A percentile compares a stretch with the other conserved stretches of the same genome.
Conservation (phyloP, 1,140 invertebrate species). For the Delia radicum region DNA sequence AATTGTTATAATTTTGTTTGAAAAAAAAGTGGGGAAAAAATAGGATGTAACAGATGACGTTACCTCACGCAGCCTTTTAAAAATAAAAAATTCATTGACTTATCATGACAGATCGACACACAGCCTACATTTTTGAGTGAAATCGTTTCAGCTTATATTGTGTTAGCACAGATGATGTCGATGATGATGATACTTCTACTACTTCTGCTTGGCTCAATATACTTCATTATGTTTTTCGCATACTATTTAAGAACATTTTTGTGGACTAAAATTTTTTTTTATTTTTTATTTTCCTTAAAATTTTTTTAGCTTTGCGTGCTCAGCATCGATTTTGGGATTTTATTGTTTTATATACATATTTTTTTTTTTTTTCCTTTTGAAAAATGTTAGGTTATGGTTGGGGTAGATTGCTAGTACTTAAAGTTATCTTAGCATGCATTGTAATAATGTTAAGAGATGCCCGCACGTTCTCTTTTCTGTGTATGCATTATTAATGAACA, state of each 20-base stretch:
- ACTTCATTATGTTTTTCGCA: conserved; percentile 18
- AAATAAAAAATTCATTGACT: conserved; percentile 24
- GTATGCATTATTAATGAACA: conserved; percentile 18
- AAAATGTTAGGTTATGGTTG: neutral
- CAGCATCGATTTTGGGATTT: conserved; percentile 9
- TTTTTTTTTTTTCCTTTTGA: neutral
- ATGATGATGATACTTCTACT: conserved; percentile 1
- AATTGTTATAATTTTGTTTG: neutral
- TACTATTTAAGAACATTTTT: conserved; percentile 16
- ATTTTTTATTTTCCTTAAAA: neutral
- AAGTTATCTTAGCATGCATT: neutral
- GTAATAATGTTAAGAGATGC: neutral
- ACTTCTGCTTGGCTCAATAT: neutral
- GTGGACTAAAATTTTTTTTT: neutral
- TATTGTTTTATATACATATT: neutral
- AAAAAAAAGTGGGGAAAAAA: no score
- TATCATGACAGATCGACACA: conserved; percentile 17
- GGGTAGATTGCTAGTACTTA: neutral
- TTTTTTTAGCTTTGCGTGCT: conserved; percentile 6
- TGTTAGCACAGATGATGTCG: conserved; percentile 13
- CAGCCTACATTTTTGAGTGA: neutral
- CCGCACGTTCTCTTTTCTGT: neutral
- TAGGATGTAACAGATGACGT: conserved; percentile 7
- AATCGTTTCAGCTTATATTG: neutral
- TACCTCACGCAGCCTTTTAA: conserved; percentile 19